These are phyloP conservation scores for Hyles vespertilio DNA, from an alignment of 1,140 invertebrate species.

Conservation along the genomic window DNA sequence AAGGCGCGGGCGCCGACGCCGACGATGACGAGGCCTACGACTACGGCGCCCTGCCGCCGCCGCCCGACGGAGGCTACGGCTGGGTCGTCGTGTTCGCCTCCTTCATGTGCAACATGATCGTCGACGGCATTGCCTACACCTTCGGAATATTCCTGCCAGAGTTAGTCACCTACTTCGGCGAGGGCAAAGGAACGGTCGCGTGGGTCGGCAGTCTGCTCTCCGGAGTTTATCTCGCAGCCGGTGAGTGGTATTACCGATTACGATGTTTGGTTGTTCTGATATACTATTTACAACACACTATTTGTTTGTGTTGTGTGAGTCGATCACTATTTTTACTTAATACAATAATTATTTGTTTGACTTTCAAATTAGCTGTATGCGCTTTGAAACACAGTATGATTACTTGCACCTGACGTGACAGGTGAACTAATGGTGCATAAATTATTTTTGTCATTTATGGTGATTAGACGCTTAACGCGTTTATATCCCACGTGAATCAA, in stretches of 20 bases:
- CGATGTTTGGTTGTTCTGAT: background rate
- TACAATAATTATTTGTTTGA: no score
- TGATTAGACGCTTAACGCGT: no score
- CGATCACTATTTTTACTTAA: no score
- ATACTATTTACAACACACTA: background rate
- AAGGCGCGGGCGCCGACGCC: conserved; percentile 79
- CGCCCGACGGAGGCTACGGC: conserved; percentile 91
- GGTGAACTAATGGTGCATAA: no score
- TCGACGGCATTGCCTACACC: conserved; percentile 97
- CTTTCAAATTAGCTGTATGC: no score
- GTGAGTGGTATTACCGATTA: conserved; percentile 72
- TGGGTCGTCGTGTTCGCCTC: conserved; percentile 97
- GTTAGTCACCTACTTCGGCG: conserved; percentile 88
- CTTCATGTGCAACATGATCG: conserved; percentile 98
- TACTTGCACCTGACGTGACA: no score
- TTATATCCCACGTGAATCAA: no score
- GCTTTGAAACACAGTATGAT: no score
- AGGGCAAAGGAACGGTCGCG: conserved; percentile 91
- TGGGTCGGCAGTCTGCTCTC: conserved; percentile 96
- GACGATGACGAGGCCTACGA: conserved; percentile 86
- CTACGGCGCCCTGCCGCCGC: conserved; percentile 86
- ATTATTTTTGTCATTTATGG: no score
- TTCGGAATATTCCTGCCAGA: conserved; percentile 92
- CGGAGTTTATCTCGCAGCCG: conserved; percentile 94
- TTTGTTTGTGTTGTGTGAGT: no score